A percentile compares a stretch with the other conserved stretches of the same genome.
phyloP scores from a whole-genome alignment of 1,140 invertebrate species.

The Sarcophaga peregrina region DNA sequence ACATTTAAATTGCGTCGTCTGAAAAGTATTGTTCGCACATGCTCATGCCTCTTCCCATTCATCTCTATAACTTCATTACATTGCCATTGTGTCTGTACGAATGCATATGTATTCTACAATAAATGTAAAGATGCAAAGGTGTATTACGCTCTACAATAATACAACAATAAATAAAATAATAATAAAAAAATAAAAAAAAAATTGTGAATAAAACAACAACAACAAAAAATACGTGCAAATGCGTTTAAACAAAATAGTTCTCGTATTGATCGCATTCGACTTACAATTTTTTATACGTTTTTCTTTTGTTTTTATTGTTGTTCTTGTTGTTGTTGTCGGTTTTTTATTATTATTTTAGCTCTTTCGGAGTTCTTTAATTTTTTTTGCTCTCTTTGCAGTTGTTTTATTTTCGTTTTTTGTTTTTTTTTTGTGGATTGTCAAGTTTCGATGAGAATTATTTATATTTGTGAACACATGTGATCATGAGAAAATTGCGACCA shows the following conservation, averaged over 20 bases:
- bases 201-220: background rate
- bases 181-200: no score
- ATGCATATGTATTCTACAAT: background rate
- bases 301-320: constrained; percentile 3
- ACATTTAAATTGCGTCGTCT: constrained; percentile 41
- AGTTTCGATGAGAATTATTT: constrained; percentile 23
- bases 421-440: constrained; percentile 14
- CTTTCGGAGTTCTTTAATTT: no score
- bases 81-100: background rate
- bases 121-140: background rate
- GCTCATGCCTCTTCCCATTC: background rate
- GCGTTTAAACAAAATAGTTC: constrained; percentile 38
- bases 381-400: background rate
- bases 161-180: background rate
- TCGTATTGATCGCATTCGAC: constrained; percentile 28
- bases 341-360: background rate
- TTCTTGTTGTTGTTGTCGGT: background rate
- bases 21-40: constrained; percentile 35
- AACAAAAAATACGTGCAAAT: constrained; percentile 34
- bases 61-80: constrained; percentile 33
- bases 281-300: background rate
- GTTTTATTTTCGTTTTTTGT: background rate
- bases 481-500: constrained; percentile 35
- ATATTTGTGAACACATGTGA: constrained; percentile 31
- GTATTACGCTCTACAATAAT: background rate